Conservation (phyloP, 2,888 invertebrate species). For the Caenorhabditis plicata region DNA sequence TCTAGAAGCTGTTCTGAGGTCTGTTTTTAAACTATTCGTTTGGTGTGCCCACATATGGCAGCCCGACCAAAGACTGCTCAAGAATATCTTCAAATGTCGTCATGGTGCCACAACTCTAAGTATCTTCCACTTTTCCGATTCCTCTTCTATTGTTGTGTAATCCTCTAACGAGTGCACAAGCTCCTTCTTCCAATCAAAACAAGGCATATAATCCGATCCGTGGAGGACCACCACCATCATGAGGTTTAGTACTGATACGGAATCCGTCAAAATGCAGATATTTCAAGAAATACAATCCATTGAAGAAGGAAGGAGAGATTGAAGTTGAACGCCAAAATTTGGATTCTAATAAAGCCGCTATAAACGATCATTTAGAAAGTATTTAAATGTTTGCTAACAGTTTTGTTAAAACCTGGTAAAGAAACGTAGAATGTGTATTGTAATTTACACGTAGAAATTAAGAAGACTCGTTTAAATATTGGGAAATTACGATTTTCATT, state of each 20-base stretch:
- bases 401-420: too few species aligned
- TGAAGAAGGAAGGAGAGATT: conserved; percentile 54
- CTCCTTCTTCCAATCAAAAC: conserved; percentile 60
- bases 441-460: too few species aligned
- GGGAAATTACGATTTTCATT: too few species aligned
- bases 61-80: conserved; percentile 58
- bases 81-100: conserved; percentile 61
- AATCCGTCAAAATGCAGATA: conserved; percentile 58
- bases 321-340: conserved; percentile 58
- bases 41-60: conserved; percentile 58
- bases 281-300: conserved; percentile 61
- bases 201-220: conserved; percentile 56
- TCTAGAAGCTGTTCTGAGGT: too few species aligned
- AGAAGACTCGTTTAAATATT: too few species aligned
- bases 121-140: conserved; percentile 59
- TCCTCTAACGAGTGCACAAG: conserved; percentile 61
- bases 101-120: conserved; percentile 62
- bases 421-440: too few species aligned
- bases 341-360: too few species aligned
- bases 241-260: conserved; percentile 64
- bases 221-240: conserved; percentile 60
- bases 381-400: too few species aligned
- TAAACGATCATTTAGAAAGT: too few species aligned
- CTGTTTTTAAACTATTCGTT: too few species aligned
- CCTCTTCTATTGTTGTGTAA: conserved; percentile 60